phyloP scores from a whole-genome alignment of 64 coral and sea anemone species.

The Orbicella faveolata region DNA sequence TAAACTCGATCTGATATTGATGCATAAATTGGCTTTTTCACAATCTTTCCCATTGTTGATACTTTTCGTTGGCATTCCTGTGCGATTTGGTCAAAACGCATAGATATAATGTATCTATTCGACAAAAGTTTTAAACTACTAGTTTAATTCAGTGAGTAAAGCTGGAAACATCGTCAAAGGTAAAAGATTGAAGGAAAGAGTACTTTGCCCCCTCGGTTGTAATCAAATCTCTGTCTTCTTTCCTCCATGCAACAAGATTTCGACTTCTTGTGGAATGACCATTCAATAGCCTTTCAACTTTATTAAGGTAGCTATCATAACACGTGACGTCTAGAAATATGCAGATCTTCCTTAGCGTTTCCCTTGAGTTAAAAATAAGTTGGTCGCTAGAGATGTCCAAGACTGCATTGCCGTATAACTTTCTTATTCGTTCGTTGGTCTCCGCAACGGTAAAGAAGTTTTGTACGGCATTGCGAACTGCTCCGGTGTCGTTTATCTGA shows the following conservation, averaged over 20 bases:
- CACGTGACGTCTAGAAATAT: background rate
- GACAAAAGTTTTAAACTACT: too few relatives aligned
- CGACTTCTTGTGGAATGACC: background rate
- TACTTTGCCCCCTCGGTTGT: background rate
- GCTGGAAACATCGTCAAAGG: background rate
- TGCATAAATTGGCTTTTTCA: too few relatives aligned
- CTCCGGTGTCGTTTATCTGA: background rate
- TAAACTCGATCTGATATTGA: too few relatives aligned
- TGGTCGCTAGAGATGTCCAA: slow-evolving; percentile 6
- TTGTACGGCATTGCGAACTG: background rate
- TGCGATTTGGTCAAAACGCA: too few relatives aligned
- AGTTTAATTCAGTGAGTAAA: too few relatives aligned
- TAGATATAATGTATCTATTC: too few relatives aligned
- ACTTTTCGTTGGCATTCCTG: too few relatives aligned
- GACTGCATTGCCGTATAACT: slow-evolving; percentile 6
- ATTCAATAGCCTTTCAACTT: background rate
- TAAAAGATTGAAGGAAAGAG: slow-evolving; percentile 16
- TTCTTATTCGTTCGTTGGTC: background rate
- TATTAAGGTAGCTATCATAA: background rate
- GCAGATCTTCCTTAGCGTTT: slow-evolving; percentile 11
- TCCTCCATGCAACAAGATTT: background rate
- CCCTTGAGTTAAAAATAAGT: background rate
- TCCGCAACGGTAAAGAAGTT: background rate
- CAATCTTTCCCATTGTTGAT: too few relatives aligned
- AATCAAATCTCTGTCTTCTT: background rate